Conservation (phyloP, 2,113 vertebrate species). For the Salvelinus namaycush region DNA sequence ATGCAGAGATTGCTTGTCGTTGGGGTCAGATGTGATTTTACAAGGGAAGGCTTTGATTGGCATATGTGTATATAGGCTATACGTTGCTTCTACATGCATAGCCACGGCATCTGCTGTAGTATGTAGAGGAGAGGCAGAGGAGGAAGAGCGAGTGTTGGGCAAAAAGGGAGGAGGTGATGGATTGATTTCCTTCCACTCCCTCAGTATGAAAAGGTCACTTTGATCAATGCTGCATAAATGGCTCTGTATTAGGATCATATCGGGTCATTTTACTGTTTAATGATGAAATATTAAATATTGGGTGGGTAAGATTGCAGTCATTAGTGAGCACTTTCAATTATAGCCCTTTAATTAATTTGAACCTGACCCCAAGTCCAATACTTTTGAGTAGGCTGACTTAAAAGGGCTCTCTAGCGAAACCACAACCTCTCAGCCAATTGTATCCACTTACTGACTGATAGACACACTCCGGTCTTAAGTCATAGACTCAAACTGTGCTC, state of each 20-base stretch:
- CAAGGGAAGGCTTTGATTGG: constrained; percentile 51
- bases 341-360: constrained; percentile 81
- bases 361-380: constrained; percentile 78
- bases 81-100: constrained; percentile 16
- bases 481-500: background rate
- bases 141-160: constrained; percentile 36
- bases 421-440: constrained; percentile 73
- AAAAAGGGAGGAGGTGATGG: constrained; percentile 58
- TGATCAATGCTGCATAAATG: constrained; percentile 99
- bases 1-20: constrained; percentile 66
- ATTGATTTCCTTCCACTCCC: constrained; percentile 86
- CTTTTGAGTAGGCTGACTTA: constrained; percentile 66
- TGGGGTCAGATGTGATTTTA: constrained; percentile 64
- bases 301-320: constrained; percentile 82
- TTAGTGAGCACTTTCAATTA: constrained; percentile 84
- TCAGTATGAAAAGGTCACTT: constrained; percentile 97
- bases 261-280: constrained; percentile 99
- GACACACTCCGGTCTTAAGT: background rate
- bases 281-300: constrained; percentile 99
- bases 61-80: constrained; percentile 39
- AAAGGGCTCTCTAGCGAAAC: constrained; percentile 73
- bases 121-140: constrained; percentile 45
- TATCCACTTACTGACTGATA: constrained; percentile 70
- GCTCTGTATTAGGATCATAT: constrained; percentile 99
- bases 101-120: constrained; percentile 40